Evolutionary conservation across 2,113 vertebrate species (phyloP).

Genomic region (Ochotona curzoniae): DNA sequence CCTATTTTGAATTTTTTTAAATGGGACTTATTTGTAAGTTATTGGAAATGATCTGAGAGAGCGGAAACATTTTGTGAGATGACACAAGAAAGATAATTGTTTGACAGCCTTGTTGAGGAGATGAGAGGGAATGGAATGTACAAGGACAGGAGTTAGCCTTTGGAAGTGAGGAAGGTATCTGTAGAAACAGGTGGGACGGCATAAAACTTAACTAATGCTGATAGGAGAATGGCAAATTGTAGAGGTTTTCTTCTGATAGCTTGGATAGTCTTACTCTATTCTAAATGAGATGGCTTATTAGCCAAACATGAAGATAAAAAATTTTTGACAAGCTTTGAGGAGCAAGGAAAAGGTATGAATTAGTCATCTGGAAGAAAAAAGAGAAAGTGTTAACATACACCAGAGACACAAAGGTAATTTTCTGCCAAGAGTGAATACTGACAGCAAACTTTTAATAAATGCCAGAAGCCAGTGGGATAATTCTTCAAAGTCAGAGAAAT

Average conservation of each 20-base stretch:
- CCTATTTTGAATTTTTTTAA: too few relatives aligned
- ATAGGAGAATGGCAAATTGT: neutral
- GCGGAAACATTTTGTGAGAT: neutral
- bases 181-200: too few relatives aligned
- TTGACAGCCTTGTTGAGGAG: neutral
- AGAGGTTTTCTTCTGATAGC: neutral
- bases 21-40: neutral
- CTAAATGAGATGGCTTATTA: neutral
- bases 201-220: neutral
- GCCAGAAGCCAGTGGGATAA: neutral
- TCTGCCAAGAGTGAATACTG: neutral
- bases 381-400: neutral
- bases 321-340: neutral
- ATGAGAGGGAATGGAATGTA: neutral
- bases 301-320: neutral
- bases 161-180: neutral
- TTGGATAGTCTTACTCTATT: neutral
- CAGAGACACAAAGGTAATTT: neutral
- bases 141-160: neutral
- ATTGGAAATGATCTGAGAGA: neutral
- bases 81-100: neutral
- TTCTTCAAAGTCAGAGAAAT: neutral
- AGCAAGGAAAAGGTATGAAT: neutral
- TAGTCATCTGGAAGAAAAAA: neutral
- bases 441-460: neutral